These are phyloP conservation scores for Leptopilina syphax DNA, from an alignment of 2,888 invertebrate species.

Conservation along the genomic window DNA sequence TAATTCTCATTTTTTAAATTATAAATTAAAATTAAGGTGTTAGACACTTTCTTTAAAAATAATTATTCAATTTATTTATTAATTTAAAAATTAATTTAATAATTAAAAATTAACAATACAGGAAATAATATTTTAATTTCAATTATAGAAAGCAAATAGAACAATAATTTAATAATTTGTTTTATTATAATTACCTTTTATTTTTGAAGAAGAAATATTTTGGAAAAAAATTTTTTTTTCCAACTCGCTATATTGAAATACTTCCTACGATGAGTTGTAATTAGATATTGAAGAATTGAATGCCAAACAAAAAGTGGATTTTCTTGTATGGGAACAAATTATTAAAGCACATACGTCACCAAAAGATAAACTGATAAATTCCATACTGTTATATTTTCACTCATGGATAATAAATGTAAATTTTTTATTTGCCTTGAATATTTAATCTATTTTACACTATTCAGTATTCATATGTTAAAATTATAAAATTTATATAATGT, in stretches of 20 bases:
- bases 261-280: background rate
- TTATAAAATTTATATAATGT: background rate
- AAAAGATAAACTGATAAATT: constrained; percentile 2
- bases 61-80: too few species aligned
- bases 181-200: background rate
- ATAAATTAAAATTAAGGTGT: too few species aligned
- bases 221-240: background rate
- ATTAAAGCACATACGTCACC: constrained; percentile 9
- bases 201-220: background rate
- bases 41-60: too few species aligned
- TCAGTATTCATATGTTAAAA: background rate
- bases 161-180: too few species aligned
- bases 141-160: too few species aligned
- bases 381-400: background rate
- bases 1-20: too few species aligned
- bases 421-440: constrained; percentile 1
- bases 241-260: background rate
- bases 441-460: background rate
- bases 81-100: too few species aligned
- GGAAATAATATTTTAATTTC: background rate
- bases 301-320: background rate
- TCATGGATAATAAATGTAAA: constrained; percentile 4
- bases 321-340: background rate
- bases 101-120: too few species aligned
- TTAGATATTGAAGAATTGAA: constrained; percentile 1